Evolutionary conservation across 1,140 invertebrate genomes (phyloP).

Genomic region (Nymphalis io): DNA sequence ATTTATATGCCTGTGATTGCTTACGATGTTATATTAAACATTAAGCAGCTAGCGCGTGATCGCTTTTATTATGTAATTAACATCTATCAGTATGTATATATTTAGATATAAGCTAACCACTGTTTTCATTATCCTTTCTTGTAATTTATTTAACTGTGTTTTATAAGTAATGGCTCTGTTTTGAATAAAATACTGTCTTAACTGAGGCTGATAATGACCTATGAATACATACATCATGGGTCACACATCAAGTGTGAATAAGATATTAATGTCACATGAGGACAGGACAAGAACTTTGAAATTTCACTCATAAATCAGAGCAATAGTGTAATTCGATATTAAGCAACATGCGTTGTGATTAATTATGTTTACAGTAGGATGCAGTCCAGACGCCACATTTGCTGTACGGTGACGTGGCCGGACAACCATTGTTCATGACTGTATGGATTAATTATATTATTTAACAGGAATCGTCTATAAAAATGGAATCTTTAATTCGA

Average conservation of each 20-base stretch:
- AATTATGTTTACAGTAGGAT: conserved; percentile 46
- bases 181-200: neutral
- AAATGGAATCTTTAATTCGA: neutral
- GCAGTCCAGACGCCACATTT: conserved; percentile 43
- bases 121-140: neutral
- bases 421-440: conserved; percentile 43
- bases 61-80: neutral
- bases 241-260: conserved; percentile 4
- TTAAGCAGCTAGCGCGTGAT: neutral
- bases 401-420: conserved; percentile 41
- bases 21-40: neutral
- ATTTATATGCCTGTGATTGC: neutral
- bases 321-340: conserved; percentile 31
- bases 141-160: neutral
- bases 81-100: neutral
- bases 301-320: conserved; percentile 34
- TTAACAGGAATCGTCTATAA: conserved; percentile 38
- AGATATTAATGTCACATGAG: conserved; percentile 12
- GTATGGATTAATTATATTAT: conserved; percentile 43
- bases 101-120: neutral
- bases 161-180: too few species aligned
- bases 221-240: neutral
- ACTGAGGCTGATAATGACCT: neutral
- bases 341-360: conserved; percentile 34
- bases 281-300: conserved; percentile 25